A percentile compares a stretch with the other conserved stretches of the same genome.
Conservation (phyloP, 2,113 vertebrate species). For the Pungitius pungitius region DNA sequence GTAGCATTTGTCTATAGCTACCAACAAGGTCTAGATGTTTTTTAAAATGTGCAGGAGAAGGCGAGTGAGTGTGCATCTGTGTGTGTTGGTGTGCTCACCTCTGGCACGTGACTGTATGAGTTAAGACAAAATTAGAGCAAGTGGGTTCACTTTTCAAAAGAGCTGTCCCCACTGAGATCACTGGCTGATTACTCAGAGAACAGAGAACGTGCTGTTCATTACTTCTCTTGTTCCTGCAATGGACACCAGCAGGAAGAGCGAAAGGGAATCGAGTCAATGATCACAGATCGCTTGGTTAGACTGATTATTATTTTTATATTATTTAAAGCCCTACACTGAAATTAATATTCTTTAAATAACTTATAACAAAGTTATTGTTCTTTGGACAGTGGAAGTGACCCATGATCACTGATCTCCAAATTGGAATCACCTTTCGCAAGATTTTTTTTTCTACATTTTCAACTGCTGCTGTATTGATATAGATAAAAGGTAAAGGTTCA, state of each 20-base stretch:
- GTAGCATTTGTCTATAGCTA: not conserved
- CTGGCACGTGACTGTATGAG: constrained; percentile 21
- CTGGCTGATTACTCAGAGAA: constrained; percentile 40
- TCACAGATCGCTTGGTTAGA: not conserved
- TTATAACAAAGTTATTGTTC: not conserved
- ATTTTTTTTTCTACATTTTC: constrained; percentile 86
- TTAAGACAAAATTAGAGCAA: constrained; percentile 60
- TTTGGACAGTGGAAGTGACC: not conserved
- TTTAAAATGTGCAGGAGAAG: not conserved
- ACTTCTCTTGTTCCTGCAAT: constrained; percentile 20
- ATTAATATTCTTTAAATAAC: not conserved
- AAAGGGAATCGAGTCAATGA: constrained; percentile 3
- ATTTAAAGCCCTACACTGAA: not conserved
- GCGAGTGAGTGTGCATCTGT: not conserved
- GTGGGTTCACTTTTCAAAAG: constrained; percentile 44
- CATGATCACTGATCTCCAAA: not conserved
- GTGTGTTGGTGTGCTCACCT: not conserved
- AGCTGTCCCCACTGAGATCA: constrained; percentile 42
- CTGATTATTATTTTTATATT: not conserved
- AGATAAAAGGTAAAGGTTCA: not conserved
- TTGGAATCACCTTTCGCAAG: not conserved
- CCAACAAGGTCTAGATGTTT: not conserved
- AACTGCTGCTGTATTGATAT: constrained; percentile 78
- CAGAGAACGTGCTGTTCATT: constrained; percentile 26
- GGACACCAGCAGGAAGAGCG: constrained; percentile 6